phyloP scores from a whole-genome alignment of 2,797 vertebrate species.

The Hydrophis major region DNA sequence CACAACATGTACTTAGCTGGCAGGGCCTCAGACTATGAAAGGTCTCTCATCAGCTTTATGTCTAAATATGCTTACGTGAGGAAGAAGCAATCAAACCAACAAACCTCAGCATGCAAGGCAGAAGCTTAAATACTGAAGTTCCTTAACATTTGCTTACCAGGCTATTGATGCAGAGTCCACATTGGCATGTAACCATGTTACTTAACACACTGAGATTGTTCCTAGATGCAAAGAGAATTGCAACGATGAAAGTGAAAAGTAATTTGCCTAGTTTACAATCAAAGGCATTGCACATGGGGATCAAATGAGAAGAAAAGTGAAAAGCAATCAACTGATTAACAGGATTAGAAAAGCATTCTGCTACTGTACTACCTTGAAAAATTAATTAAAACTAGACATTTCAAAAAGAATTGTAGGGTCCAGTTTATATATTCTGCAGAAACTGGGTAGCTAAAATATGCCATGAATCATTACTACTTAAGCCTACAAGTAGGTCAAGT shows the following conservation, averaged over 20 bases:
- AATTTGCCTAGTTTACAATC: background rate
- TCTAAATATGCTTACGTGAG: background rate
- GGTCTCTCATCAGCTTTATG: background rate
- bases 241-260: background rate
- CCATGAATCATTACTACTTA: background rate
- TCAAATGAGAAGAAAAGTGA: background rate
- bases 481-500: background rate
- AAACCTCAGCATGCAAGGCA: background rate
- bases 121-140: background rate
- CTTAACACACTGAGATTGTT: constrained; percentile 79
- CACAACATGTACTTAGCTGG: background rate
- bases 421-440: background rate
- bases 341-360: background rate
- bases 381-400: background rate
- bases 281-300: fast-evolving
- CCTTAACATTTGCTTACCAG: constrained; percentile 68
- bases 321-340: background rate
- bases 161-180: constrained; percentile 84
- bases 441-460: background rate
- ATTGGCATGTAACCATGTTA: constrained; percentile 78
- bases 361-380: background rate
- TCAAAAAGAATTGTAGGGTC: background rate
- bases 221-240: constrained; percentile 68
- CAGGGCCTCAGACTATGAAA: background rate
- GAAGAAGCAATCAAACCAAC: background rate